Evolutionary conservation across 2,113 vertebrate species (phyloP).

Genomic region (Ahaetulla prasina): DNA sequence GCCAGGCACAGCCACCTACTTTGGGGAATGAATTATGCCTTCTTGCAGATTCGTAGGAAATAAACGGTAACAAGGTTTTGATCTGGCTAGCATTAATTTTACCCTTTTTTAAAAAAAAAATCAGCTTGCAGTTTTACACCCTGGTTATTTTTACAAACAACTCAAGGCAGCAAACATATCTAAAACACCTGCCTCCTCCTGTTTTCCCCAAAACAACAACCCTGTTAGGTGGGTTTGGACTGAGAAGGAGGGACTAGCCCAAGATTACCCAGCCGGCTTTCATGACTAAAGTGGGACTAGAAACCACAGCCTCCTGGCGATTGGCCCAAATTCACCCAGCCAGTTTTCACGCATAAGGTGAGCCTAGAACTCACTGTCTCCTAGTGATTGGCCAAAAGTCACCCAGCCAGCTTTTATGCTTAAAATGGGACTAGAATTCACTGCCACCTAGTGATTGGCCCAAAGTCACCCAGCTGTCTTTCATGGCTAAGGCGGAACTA

Average conservation of each 20-base stretch:
- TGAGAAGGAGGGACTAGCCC: background rate
- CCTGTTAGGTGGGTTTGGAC: background rate
- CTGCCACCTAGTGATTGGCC: too few species aligned
- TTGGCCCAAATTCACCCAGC: too few species aligned
- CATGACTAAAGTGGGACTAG: too few species aligned
- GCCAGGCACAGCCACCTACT: background rate
- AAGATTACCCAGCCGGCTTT: too few species aligned
- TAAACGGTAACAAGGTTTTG: background rate
- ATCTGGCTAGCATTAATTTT: background rate
- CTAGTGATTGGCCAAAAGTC: too few species aligned
- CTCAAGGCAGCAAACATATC: background rate
- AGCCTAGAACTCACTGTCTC: too few species aligned
- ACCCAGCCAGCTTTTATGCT: rapidly evolving
- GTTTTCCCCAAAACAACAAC: background rate
- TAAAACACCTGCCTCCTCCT: background rate
- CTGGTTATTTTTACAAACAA: background rate
- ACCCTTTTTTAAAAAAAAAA: background rate
- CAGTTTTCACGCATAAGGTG: too few species aligned
- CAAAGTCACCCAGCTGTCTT: rapidly evolving
- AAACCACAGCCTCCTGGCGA: too few species aligned
- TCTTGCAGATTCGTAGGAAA: background rate
- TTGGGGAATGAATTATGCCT: background rate
- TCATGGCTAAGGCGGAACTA: rapidly evolving
- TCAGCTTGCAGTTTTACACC: background rate
- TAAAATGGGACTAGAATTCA: rapidly evolving